A percentile compares a stretch with the other conserved stretches of the same genome.
Conservation (phyloP, 2,888 invertebrate species). For the Cactoblastis cactorum region DNA sequence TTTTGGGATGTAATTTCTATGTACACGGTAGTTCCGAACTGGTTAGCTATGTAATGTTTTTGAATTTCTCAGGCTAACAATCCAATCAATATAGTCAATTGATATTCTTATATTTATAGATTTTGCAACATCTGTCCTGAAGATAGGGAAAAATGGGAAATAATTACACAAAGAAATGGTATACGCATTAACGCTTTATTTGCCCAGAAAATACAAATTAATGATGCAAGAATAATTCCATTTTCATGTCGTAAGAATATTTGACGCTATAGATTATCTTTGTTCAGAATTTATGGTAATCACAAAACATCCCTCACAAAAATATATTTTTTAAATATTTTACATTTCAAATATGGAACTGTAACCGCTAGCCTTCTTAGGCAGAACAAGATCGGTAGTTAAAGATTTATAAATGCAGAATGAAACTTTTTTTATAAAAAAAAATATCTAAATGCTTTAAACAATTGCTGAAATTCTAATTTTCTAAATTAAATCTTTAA, state of each 20-base stretch:
- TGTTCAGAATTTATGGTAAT: slow-evolving; percentile 38
- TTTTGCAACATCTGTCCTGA: no score
- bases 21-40: no score
- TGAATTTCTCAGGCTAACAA: no score
- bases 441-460: slow-evolving; percentile 18
- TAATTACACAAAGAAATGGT: slow-evolving; percentile 42
- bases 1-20: no score
- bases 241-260: slow-evolving; percentile 45
- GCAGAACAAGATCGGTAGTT: slow-evolving; percentile 23
- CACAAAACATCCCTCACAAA: slow-evolving; percentile 68
- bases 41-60: no score
- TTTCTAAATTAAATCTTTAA: no score
- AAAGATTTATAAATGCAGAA: slow-evolving; percentile 23
- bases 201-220: slow-evolving; percentile 77
- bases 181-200: slow-evolving; percentile 75
- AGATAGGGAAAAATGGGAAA: not conserved
- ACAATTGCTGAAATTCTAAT: not conserved
- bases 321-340: slow-evolving; percentile 64
- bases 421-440: slow-evolving; percentile 17
- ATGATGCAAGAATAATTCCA: slow-evolving; percentile 71
- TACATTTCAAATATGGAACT: slow-evolving; percentile 61
- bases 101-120: no score
- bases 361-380: slow-evolving; percentile 52
- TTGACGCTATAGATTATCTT: slow-evolving; percentile 37
- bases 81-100: no score